Base-by-base conservation (phyloP, 2,888 invertebrate species). In the Tetanocera ferruginea region DNA sequence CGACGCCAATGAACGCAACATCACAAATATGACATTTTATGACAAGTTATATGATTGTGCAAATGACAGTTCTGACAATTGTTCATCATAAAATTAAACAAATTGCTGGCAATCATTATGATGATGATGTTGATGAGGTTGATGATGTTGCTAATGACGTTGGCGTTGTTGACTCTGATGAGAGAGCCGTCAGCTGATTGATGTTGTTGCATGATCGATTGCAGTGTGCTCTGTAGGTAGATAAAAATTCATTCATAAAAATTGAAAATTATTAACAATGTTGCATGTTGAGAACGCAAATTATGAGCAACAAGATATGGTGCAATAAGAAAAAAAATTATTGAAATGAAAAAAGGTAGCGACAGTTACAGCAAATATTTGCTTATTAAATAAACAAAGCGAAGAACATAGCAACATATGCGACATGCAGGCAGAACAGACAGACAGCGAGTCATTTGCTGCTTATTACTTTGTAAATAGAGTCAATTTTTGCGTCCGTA, bases 281-380 rank as follows among this genome's bases (percentile, higher is more conserved):
- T 23, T 60, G 57, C 57, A 28, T 23, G 23, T 28, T 23, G 23
- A 14, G 19, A 55, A 8, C 19, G 19, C 19, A 23, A 28, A 19
- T 60, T 28, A 25, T 25, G 23, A 28, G 55, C 55, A 23, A 55
- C 19, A 55, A 55, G 8, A 19, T n/a, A 9, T 23, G 11, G 28
- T 28, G 17, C 17, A 69, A 19, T 9, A 57, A 23, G 43, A 49
- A 64, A n/a, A 31, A 49, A 19, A 19, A 57, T 57, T 3, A 55
- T 37, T 6, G 8, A 37, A 37, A 72, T 31, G 57, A 43, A 60
- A 57, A 43, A 49, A 49, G 57, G 5, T 17, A 25, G 69, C 64
- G 55, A 62, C 28, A 60, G 25, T 49, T 34, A 76, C 69, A 76
- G 19, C 81, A 83, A 83, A 86, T 87, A 86, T 86, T 86, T 86